phyloP scores from a whole-genome alignment of 2,888 invertebrate species.

The Colostygia pectinataria region DNA sequence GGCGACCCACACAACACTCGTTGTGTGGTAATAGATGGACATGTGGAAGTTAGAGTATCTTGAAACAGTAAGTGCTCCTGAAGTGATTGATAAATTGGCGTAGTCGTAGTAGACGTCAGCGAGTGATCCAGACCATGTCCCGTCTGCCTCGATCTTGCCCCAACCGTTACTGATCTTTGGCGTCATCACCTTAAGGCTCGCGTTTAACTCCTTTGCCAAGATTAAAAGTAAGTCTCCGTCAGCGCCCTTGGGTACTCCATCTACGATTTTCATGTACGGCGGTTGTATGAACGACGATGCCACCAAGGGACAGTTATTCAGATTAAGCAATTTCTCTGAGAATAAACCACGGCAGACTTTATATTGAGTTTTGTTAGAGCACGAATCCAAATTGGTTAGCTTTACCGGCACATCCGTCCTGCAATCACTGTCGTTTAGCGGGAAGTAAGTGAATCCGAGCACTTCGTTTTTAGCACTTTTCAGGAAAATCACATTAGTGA shows the following conservation, averaged over 20 bases:
- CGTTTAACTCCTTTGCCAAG: constrained; percentile 56
- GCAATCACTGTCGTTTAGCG: constrained; percentile 48
- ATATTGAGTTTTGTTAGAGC: constrained; percentile 28
- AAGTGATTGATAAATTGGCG: constrained; percentile 71
- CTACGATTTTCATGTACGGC: constrained; percentile 58
- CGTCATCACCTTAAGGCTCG: constrained; percentile 53
- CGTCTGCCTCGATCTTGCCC: constrained; percentile 56
- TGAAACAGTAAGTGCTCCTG: constrained; percentile 54
- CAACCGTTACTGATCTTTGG: constrained; percentile 58
- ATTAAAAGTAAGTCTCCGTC: constrained; percentile 62
- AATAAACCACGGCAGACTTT: constrained; percentile 43
- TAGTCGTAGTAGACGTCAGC: constrained; percentile 58
- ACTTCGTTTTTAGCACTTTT: constrained; percentile 37
- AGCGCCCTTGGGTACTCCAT: constrained; percentile 53
- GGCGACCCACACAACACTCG: constrained; percentile 58
- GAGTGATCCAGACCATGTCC: constrained; percentile 67
- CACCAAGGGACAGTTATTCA: constrained; percentile 55
- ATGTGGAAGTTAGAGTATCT: constrained; percentile 59
- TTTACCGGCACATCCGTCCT: constrained; percentile 46
- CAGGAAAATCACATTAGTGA: constrained; percentile 60
- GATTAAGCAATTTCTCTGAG: constrained; percentile 54
- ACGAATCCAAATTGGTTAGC: constrained; percentile 35
- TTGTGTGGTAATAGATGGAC: constrained; percentile 50
- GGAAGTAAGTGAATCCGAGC: constrained; percentile 55
- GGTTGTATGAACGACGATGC: constrained; percentile 62